Evolutionary conservation across 2,113 vertebrate genomes (phyloP).

Genomic region (Rhagologus leucostigma): DNA sequence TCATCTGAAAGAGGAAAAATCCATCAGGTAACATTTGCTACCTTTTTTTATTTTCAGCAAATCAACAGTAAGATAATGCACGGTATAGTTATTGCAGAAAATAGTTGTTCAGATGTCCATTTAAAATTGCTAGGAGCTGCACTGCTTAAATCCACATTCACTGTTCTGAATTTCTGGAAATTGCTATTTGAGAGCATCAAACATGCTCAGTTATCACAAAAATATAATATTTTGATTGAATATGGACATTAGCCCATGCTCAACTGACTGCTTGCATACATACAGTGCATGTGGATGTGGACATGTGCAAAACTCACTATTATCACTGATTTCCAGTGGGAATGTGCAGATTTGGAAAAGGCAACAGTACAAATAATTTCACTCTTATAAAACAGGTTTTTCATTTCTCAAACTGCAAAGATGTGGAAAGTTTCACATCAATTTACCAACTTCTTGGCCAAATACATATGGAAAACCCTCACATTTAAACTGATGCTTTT

Average conservation of each 20-base stretch:
- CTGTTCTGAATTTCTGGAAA: neutral
- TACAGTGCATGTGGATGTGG: neutral
- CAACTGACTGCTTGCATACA: neutral
- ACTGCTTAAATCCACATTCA: neutral
- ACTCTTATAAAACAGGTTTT: neutral
- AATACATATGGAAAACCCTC: neutral
- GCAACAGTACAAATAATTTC: neutral
- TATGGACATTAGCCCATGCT: neutral
- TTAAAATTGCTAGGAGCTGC: neutral
- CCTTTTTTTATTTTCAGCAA: neutral
- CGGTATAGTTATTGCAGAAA: neutral
- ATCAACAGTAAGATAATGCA: neutral
- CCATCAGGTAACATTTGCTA: neutral
- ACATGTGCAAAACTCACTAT: neutral
- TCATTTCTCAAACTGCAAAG: neutral
- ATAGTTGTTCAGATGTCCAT: neutral
- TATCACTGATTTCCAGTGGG: neutral
- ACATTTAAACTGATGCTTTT: neutral
- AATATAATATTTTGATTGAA: neutral
- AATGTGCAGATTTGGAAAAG: neutral
- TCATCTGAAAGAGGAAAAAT: constrained; percentile 75
- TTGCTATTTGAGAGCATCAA: neutral
- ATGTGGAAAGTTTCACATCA: neutral
- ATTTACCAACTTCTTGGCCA: neutral
- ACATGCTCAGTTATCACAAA: neutral